Evolutionary conservation across 2,888 invertebrate genomes (phyloP), one percentile per base, ranked within the genome.

Genomic region (Heliconius ismenius): DNA sequence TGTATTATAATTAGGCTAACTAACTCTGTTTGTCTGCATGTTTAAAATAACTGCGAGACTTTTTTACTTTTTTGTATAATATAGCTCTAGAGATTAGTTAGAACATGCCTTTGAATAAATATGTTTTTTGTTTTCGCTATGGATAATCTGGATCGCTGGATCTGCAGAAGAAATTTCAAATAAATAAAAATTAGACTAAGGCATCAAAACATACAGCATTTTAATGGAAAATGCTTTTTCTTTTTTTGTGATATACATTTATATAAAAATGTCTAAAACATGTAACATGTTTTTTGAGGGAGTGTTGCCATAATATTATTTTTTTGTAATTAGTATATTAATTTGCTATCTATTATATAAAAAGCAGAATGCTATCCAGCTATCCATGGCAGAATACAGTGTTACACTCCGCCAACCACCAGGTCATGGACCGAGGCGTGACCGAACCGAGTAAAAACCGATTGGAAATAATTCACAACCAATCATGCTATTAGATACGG

Each of bases 401-500:
- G 70, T 73, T 62, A 60, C 62, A 73, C 39, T 43, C 73, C 10
- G 73, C 73, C 62, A 62, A 62, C 9, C 62, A 73, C 4, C 62
- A 62, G 73, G 73, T 73, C 73, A 73, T 62, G 39, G 73, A 73
- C 73, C 73, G 72, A 26, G 24, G 60, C 73, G 73, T 73, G 73
- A 73, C 73, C 26, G 62, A 39, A 39, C 73, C 73, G 26, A 62
- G 73, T 62, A 21, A 73, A 43, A 62, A 39, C 18, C 73, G 73
- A 73, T 73, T 73, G 39, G 36, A 73, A 73, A 62, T 73, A 73
- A 73, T 73, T 73, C 62, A 62, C 62, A 62, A 43, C 21, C 62
- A 39, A 73, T 73, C 43, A 43, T 18, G 26, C 18, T 18, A 26
- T 73, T 73, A 62, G 73, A 62, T 73, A 39, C 62, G 73, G 39